Evolutionary conservation across 2,888 invertebrate species (phyloP), one percentile per base, ranked within the genome.

Genomic region (Platerodrilus igneus): DNA sequence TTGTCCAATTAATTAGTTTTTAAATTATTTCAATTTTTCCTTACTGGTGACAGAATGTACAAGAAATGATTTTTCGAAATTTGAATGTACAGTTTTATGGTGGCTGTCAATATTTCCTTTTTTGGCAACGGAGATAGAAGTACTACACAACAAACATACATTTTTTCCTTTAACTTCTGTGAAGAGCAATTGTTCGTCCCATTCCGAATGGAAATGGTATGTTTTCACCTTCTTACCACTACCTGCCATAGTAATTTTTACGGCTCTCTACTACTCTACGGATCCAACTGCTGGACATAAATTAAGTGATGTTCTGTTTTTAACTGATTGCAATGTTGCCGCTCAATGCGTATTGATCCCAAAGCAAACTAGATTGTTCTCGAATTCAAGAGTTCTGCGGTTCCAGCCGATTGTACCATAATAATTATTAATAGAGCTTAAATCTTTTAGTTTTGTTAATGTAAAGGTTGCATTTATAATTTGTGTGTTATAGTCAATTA

Each of bases 61-160:
- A 23, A 25, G 38, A 15, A 38, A 38, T 32, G 31, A 14, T 22
- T 40, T 35, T 40, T 19, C 27, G 35, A 34, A 34, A 18, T 27
- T 35, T 8, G 16, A 9, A 21, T 20, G 30, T 13, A 26, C 16
- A 29, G 21, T 37, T 37, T 28, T 36, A 29, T 20, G 13, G 17
- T 29, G 36, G 2, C 29, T 18, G 9, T 36, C 34, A 14, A 36
- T 15, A 15, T 37, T 37, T 19, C 23, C 32, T 16, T 32, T 23
- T 25, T 32, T 38, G 3, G 18, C 26, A 31, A 38, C 9, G 22
- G 31, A 31, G 15, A 38, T 11, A n/a, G 25, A 32, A 22, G 32
- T 15, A 22, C 25, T 22, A 38, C 38, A 38, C n/a, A 35, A 27
- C 15, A 40, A 32, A 16, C 38, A 38, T n/a, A 32, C 30, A 30